phyloP scores from a whole-genome alignment of 2,888 invertebrate species.

The Unio delphinus region DNA sequence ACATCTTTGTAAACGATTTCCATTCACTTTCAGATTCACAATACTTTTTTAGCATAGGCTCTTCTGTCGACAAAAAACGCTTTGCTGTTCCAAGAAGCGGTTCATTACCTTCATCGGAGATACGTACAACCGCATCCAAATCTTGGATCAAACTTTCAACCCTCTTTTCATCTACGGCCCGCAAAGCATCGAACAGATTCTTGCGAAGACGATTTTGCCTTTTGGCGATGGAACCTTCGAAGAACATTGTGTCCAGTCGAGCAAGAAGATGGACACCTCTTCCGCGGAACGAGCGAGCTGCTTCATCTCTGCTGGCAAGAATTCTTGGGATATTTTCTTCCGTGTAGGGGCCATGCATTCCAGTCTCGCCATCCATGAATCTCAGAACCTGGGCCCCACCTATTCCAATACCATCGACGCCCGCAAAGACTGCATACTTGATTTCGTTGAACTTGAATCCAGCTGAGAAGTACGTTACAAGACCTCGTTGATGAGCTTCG shows the following conservation, averaged over 20 bases:
- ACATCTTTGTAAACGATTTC: slow-evolving; percentile 9
- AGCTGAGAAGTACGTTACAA: slow-evolving; percentile 49
- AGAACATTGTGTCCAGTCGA: slow-evolving; percentile 49
- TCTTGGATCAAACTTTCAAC: slow-evolving; percentile 9
- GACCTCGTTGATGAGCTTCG: slow-evolving; percentile 41
- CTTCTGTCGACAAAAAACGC: slow-evolving; percentile 27
- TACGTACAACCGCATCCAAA: slow-evolving; percentile 14
- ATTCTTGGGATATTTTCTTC: slow-evolving; percentile 52
- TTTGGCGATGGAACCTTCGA: slow-evolving; percentile 40
- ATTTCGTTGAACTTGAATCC: slow-evolving; percentile 52
- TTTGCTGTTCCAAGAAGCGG: slow-evolving; percentile 28
- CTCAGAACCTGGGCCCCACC: slow-evolving; percentile 48
- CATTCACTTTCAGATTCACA: slow-evolving; percentile 31
- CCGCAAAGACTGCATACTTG: slow-evolving; percentile 44
- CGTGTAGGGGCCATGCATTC: slow-evolving; percentile 53
- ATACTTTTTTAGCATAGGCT: slow-evolving; percentile 34
- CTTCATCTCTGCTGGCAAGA: slow-evolving; percentile 38
- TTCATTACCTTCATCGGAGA: slow-evolving; percentile 19
- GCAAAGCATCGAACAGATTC: slow-evolving; percentile 37
- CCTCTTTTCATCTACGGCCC: slow-evolving; percentile 23
- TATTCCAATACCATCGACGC: slow-evolving; percentile 47
- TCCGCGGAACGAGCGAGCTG: slow-evolving; percentile 36
- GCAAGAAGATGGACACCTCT: slow-evolving; percentile 40
- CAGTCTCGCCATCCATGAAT: slow-evolving; percentile 45
- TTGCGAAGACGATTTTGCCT: slow-evolving; percentile 29